phyloP scores from a whole-genome alignment of 2,113 vertebrate species.

The Sander vitreus region DNA sequence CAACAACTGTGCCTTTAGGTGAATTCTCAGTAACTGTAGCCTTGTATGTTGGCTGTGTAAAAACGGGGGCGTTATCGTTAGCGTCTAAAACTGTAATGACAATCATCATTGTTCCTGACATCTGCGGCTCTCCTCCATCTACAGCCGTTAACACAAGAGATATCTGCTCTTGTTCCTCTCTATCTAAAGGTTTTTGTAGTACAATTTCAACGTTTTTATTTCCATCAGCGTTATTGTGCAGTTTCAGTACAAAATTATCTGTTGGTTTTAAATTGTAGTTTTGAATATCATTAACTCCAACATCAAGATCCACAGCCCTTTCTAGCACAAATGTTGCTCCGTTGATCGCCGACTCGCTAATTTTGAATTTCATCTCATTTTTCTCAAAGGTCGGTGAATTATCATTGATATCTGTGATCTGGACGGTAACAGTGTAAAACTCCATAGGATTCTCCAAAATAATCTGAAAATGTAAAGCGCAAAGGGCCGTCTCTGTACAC shows the following conservation, averaged over 20 bases:
- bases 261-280: conserved; percentile 75
- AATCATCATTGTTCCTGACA: conserved; percentile 55
- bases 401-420: conserved; percentile 83
- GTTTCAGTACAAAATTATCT: conserved; percentile 68
- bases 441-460: conserved; percentile 83
- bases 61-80: conserved; percentile 75
- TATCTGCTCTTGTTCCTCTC: conserved; percentile 42
- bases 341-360: background rate
- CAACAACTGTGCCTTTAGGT: conserved; percentile 56
- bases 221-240: conserved; percentile 39
- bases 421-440: conserved; percentile 75
- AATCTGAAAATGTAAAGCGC: conserved; percentile 80
- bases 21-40: conserved; percentile 74
- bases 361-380: background rate
- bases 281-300: conserved; percentile 78
- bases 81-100: conserved; percentile 61
- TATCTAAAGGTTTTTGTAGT: conserved; percentile 59
- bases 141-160: conserved; percentile 62
- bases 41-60: conserved; percentile 68
- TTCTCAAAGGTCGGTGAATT: conserved; percentile 50
- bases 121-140: conserved; percentile 55
- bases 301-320: conserved; percentile 79
- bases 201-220: conserved; percentile 61
- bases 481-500: conserved; percentile 73
- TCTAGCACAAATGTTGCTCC: conserved; percentile 67